Conservation (phyloP, 2,888 invertebrate species). For the Bellardia bayeri region DNA sequence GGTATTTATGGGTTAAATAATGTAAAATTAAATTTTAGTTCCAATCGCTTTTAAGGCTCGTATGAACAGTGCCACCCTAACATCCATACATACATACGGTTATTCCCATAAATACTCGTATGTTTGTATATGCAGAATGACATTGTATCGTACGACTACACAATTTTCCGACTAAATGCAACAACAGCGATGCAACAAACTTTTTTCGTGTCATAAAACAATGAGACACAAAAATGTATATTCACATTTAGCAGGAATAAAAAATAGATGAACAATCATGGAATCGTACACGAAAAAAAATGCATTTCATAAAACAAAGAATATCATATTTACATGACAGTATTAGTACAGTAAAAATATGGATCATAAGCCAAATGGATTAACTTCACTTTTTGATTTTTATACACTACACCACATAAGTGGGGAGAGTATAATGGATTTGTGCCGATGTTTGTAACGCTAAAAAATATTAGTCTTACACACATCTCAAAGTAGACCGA, state of each 20-base stretch:
- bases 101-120: neutral
- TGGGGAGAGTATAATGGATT: too few species aligned
- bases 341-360: neutral
- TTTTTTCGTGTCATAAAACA: slow-evolving; percentile 16
- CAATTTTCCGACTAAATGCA: neutral
- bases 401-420: too few species aligned
- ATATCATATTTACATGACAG: neutral
- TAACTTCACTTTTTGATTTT: too few species aligned
- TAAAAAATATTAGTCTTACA: too few species aligned
- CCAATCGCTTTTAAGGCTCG: too few species aligned
- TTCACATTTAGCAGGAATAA: neutral
- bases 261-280: neutral
- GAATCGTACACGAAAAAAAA: neutral
- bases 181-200: slow-evolving; percentile 8
- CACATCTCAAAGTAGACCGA: too few species aligned
- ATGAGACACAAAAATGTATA: neutral
- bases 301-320: too few species aligned
- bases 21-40: too few species aligned
- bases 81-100: neutral
- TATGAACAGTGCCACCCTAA: too few species aligned
- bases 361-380: too few species aligned
- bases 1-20: too few species aligned
- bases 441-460: too few species aligned
- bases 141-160: neutral
- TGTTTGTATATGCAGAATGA: neutral